A percentile compares a stretch with the other conserved stretches of the same genome.
Conservation (phyloP, 2,888 invertebrate species). For the Sminthurinus aureus region DNA sequence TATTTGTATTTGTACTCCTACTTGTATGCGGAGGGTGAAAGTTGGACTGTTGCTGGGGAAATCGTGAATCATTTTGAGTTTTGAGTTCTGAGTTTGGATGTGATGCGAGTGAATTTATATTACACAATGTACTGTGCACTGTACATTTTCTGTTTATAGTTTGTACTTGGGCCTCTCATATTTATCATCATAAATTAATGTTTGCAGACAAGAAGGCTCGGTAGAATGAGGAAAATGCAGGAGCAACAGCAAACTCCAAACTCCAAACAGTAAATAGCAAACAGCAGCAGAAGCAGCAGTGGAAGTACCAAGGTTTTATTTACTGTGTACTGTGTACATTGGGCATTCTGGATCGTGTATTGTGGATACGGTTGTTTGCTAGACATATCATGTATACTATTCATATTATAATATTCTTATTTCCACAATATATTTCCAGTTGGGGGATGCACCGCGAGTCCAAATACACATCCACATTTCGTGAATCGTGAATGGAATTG, state of each 20-base stretch:
- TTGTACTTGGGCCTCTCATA: background rate
- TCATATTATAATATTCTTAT: background rate
- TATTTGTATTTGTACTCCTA: background rate
- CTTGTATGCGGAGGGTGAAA: slow-evolving; percentile 1
- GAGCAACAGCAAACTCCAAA: background rate
- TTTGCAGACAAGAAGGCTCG: slow-evolving; percentile 1
- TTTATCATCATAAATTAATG: background rate
- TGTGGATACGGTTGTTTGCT: background rate
- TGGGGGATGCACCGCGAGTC: no score
- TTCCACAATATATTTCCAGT: background rate
- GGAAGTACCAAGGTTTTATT: background rate
- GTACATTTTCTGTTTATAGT: background rate
- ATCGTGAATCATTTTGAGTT: slow-evolving; percentile 11
- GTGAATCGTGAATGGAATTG: slow-evolving; percentile 3
- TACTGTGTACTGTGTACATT: background rate
- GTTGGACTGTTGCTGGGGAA: background rate
- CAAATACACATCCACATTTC: no score
- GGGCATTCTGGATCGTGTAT: background rate
- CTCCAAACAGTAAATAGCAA: no score
- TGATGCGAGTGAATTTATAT: no score
- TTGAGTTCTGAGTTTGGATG: no score
- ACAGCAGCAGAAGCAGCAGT: no score
- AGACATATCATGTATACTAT: no score
- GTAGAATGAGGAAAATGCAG: background rate
- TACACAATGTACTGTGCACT: no score